These are phyloP conservation scores for Erynnis tages DNA, from an alignment of 2,888 invertebrate genomes.

Conservation along the genomic window DNA sequence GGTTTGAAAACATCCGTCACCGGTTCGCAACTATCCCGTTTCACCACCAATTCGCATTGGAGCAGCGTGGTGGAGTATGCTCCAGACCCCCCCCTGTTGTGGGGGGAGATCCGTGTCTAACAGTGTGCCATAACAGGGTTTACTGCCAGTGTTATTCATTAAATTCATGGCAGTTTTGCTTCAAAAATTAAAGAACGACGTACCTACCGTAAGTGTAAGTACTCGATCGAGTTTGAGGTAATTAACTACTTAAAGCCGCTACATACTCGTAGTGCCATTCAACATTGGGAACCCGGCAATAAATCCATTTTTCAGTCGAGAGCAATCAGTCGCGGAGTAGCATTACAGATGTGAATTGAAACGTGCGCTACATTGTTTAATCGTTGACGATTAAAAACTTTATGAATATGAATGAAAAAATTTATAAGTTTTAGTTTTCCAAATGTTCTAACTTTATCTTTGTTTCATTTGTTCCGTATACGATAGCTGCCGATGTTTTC, in stretches of 20 bases:
- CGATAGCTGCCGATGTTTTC: no score
- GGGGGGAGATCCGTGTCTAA: no score
- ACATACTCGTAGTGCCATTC: not conserved
- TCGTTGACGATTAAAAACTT: not conserved
- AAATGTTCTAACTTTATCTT: not conserved
- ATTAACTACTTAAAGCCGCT: not conserved
- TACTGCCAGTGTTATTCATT: no score
- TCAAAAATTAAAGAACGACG: not conserved
- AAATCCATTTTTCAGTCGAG: conserved; percentile 4
- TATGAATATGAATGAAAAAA: no score
- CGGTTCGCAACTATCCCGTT: no score
- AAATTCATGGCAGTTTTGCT: not conserved
- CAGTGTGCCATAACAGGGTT: no score
- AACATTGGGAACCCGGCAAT: not conserved
- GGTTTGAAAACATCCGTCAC: no score
- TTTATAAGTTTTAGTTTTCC: not conserved
- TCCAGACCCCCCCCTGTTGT: no score
- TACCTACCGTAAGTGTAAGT: not conserved
- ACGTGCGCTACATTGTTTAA: not conserved
- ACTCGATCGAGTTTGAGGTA: not conserved
- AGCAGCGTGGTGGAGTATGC: no score
- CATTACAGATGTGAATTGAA: conserved; percentile 2
- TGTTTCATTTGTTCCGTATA: no score
- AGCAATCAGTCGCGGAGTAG: not conserved
- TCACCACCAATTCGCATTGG: no score